A percentile compares a stretch with the other conserved stretches of the same genome.
Evolutionary conservation across 1,140 invertebrate species (phyloP).

Genomic region (Diabrotica virgifera): DNA sequence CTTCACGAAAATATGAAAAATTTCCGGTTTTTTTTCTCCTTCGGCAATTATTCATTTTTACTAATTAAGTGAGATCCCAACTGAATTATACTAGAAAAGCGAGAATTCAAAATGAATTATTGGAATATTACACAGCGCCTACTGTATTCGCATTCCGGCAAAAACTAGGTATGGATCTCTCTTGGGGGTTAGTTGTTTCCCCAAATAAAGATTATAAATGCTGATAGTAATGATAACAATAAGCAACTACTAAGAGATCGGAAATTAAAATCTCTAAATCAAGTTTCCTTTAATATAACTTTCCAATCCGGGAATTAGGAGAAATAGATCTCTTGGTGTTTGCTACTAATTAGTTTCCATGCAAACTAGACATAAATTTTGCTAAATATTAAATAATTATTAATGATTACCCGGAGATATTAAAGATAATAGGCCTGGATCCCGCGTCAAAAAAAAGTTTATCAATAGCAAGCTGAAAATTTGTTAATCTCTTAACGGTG

Average conservation of each 20-base stretch:
- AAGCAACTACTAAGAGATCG: background rate
- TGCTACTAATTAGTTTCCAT: too few species aligned
- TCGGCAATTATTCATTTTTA: background rate
- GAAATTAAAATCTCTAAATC: too few species aligned
- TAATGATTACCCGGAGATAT: too few species aligned
- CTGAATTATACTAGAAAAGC: background rate
- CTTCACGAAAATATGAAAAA: background rate
- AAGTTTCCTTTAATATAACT: too few species aligned
- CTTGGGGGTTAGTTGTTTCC: slow-evolving; percentile 1
- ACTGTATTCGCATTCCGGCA: background rate
- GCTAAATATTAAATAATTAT: too few species aligned
- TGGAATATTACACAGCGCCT: background rate
- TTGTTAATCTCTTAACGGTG: too few species aligned
- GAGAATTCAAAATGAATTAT: background rate
- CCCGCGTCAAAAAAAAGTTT: too few species aligned
- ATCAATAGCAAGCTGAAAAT: too few species aligned
- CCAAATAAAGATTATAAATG: background rate
- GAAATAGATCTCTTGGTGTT: too few species aligned
- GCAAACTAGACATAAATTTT: too few species aligned
- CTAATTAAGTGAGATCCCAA: background rate
- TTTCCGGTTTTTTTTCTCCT: background rate
- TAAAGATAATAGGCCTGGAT: too few species aligned
- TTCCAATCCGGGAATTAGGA: too few species aligned
- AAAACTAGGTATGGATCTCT: background rate
- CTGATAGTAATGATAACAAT: background rate